Conservation (phyloP, 2,113 vertebrate species). For the Callithrix jacchus region DNA sequence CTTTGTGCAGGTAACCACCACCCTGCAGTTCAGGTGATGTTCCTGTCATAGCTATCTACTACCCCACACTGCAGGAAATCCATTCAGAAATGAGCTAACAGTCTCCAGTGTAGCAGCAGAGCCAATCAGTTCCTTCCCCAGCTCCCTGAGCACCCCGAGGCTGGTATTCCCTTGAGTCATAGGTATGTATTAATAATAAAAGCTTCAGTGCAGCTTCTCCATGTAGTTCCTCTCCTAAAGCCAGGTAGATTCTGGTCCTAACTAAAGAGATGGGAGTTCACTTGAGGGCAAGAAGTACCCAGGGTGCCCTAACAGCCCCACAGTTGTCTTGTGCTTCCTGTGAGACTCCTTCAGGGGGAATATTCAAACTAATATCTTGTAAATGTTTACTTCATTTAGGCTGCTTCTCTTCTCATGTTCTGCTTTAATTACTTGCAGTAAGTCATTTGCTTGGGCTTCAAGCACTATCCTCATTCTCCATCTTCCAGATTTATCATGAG, state of each 20-base stretch:
- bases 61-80: not conserved
- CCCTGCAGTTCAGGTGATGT: rapidly evolving
- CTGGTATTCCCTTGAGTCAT: not conserved
- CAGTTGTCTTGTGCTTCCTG: not conserved
- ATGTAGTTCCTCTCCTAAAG: not conserved
- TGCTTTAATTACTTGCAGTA: not conserved
- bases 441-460: not conserved
- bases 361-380: not conserved
- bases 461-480: not conserved
- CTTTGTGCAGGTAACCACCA: too few relatives aligned
- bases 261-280: not conserved
- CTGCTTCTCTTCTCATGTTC: constrained; percentile 9
- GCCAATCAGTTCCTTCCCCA: not conserved
- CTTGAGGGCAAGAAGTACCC: not conserved
- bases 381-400: not conserved
- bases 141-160: not conserved
- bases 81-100: not conserved
- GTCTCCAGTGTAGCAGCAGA: not conserved
- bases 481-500: not conserved
- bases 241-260: not conserved
- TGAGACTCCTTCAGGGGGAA: not conserved
- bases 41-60: too few relatives aligned
- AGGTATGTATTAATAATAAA: too few relatives aligned
- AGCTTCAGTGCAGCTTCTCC: not conserved
- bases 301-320: not conserved